Percentiles rank a stretch among this genome's conserved stretches.
These are phyloP conservation scores for Pica pica DNA, from an alignment of 2,113 vertebrate species.

Conservation along the genomic window DNA sequence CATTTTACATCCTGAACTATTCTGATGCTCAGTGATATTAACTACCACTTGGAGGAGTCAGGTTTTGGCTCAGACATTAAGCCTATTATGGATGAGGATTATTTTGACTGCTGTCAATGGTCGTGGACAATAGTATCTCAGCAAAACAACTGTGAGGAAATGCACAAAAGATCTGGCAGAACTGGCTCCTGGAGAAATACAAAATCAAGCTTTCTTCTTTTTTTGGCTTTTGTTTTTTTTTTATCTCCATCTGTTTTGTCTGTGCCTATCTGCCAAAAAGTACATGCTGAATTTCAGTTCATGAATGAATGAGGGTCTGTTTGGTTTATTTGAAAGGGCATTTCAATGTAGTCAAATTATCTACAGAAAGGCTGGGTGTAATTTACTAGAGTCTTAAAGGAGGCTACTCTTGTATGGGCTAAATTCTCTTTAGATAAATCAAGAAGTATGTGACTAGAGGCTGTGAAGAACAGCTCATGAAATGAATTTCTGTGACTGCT, in stretches of 20 bases:
- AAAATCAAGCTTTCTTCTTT: background rate
- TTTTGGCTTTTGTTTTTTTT: background rate
- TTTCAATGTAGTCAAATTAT: background rate
- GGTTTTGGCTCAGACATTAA: background rate
- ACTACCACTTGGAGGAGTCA: background rate
- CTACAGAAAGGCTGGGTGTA: background rate
- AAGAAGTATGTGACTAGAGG: background rate
- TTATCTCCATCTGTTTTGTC: background rate
- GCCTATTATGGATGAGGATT: background rate
- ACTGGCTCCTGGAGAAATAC: background rate
- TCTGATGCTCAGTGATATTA: background rate
- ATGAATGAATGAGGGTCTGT: background rate
- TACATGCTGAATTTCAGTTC: background rate
- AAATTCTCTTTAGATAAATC: background rate
- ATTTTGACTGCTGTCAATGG: background rate
- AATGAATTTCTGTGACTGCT: background rate
- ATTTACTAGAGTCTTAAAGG: background rate
- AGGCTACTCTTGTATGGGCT: background rate
- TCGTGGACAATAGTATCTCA: constrained; percentile 29
- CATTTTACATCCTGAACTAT: background rate
- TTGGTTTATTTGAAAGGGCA: background rate
- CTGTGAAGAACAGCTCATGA: background rate
- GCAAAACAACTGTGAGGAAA: constrained; percentile 43
- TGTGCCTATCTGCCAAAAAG: background rate
- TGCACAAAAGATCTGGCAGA: constrained; percentile 23